Evolutionary conservation across 2,888 invertebrate genomes (phyloP), one percentile per base, ranked within the genome.

Genomic region (Tinea trinotella): DNA sequence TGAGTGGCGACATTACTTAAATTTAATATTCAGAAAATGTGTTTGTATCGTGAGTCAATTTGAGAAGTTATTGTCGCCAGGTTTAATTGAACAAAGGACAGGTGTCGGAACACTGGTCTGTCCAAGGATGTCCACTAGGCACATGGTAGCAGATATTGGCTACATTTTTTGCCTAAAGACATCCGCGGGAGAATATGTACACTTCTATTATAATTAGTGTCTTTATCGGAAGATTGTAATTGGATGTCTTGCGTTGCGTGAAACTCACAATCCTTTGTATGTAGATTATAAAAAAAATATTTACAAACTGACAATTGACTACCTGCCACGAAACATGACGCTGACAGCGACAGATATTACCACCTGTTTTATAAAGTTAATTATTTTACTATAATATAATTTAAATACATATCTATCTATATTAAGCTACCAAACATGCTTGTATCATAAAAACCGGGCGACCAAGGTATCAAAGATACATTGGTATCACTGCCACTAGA

Each of bases 61-160:
- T 76, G 65, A 74, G 64, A 65, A 62, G 75, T 74, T 73, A 75
- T 79, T 76, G 76, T 81, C 75, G 74, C 74, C 63, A 67, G 71
- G 74, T 74, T 78, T 74, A 76, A 79, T 76, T 75, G 70, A 72
- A 75, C 73, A 72, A 71, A 18, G 73, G 79, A 76, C 81, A 82
- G 81, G 83, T 84, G 83, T 68, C 62, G 54, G 56, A 61, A 67
- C 68, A 64, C 69, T 67, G 74, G 61, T 62, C 64, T 62, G 63
- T 61, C 73, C 82, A 84, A 84, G 84, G 82, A 81, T 78, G 79
- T 75, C 80, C 68, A 75, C 67, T 75, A 46, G 49, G 60, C 54
- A 63, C 62, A 76, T 70, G 78, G 77, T 13, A 18, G 70, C 68
- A 68, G 70, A 71, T 70, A 74, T 75, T 69, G 68, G 56, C 66